phyloP scores from a whole-genome alignment of 2,888 invertebrate species.

The Phlogophora meticulosa region DNA sequence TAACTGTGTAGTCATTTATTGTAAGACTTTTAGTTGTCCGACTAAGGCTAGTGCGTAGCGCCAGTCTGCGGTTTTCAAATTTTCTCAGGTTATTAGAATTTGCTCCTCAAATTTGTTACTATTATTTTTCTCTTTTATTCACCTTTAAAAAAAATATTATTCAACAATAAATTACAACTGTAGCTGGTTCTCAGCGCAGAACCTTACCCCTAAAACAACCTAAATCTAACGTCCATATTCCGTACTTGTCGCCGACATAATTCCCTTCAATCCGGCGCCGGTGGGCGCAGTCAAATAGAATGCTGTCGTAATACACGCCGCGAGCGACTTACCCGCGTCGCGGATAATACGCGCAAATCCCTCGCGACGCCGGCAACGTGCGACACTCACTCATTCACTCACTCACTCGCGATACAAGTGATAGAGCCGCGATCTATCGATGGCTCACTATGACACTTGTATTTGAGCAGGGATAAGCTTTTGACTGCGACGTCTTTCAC shows the following conservation, averaged over 20 bases:
- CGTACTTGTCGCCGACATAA: neutral
- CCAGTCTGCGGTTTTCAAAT: no score
- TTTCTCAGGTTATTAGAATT: no score
- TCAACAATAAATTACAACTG: neutral
- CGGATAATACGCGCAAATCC: slow-evolving; percentile 43
- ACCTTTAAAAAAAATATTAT: no score
- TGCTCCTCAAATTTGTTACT: no score
- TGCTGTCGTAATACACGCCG: slow-evolving; percentile 3
- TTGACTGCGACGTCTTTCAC: neutral
- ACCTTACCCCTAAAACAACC: neutral
- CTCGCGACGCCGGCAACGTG: slow-evolving; percentile 17
- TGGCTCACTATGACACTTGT: neutral
- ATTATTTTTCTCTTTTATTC: no score
- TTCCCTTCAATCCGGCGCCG: slow-evolving; percentile 5
- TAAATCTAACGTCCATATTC: neutral
- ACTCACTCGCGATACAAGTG: slow-evolving; percentile 2
- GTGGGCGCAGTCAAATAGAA: slow-evolving; percentile 18
- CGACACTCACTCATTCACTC: slow-evolving; percentile 5
- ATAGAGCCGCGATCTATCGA: neutral
- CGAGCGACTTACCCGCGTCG: slow-evolving; percentile 11
- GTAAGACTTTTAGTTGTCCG: no score
- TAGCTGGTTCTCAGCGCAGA: neutral
- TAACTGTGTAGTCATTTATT: no score
- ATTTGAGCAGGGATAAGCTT: slow-evolving; percentile 39
- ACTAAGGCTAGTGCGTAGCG: no score